phyloP scores from a whole-genome alignment of 2,888 invertebrate genomes.

The Agonopterix heracliana region DNA sequence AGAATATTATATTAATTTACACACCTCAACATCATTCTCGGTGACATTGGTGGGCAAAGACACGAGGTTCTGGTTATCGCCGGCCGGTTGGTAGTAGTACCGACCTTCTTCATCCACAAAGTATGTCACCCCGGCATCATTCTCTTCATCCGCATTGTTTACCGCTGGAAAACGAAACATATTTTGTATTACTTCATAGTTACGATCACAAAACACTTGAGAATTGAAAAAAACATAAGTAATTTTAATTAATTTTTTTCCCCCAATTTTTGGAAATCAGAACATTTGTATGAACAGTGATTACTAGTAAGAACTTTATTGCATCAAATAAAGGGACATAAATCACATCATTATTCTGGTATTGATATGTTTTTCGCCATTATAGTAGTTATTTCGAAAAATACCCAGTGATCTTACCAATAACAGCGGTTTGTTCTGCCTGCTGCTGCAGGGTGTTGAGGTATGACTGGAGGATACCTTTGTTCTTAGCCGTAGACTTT shows the following conservation, averaged over 20 bases:
- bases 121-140: constrained; percentile 77
- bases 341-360: too few relatives aligned
- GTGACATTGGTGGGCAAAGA: constrained; percentile 75
- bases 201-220: background rate
- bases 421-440: constrained; percentile 4
- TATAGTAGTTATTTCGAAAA: too few relatives aligned
- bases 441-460: background rate
- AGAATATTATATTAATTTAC: background rate
- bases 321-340: too few relatives aligned
- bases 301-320: too few relatives aligned
- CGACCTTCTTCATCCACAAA: constrained; percentile 89
- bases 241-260: too few relatives aligned
- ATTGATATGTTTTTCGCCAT: too few relatives aligned
- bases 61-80: constrained; percentile 79
- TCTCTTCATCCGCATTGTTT: constrained; percentile 37
- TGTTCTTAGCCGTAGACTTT: constrained; percentile 1
- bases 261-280: too few relatives aligned
- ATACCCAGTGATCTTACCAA: too few relatives aligned
- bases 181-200: constrained; percentile 38
- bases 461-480: background rate
- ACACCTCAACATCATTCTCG: constrained; percentile 15
- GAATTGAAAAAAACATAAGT: too few relatives aligned
- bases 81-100: constrained; percentile 87
- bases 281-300: too few relatives aligned
- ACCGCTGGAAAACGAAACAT: constrained; percentile 6